Percentiles rank a stretch among this genome's conserved stretches.
Evolutionary conservation across 2,797 vertebrate species (phyloP).

Genomic region (Argentina silus): DNA sequence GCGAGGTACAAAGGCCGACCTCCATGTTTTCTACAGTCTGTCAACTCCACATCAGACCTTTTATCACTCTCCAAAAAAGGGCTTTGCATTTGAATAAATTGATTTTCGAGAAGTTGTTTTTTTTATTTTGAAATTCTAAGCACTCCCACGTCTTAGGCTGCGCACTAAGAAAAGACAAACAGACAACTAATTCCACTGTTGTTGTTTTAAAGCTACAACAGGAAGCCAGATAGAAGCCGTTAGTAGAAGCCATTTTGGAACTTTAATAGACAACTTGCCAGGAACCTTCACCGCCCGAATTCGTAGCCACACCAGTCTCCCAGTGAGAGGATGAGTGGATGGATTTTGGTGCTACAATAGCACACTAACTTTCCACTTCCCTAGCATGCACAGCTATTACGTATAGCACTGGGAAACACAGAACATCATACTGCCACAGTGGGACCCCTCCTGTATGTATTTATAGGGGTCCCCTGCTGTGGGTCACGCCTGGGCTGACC

Average conservation of each 20-base stretch:
- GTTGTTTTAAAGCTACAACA: constrained; percentile 26
- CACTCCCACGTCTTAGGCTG: background rate
- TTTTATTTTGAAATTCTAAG: constrained; percentile 19
- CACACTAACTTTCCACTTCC: constrained; percentile 61
- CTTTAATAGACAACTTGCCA: constrained; percentile 49
- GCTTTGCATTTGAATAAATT: constrained; percentile 51
- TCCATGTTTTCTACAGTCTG: constrained; percentile 67
- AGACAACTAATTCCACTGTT: background rate
- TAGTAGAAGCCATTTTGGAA: constrained; percentile 26
- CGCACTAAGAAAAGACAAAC: background rate
- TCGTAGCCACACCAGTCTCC: constrained; percentile 53
- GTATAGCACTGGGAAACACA: background rate
- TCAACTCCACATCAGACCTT: constrained; percentile 68
- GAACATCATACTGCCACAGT: background rate
- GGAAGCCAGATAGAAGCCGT: constrained; percentile 39
- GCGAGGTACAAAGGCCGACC: constrained; percentile 71
- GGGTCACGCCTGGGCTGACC: too few species aligned
- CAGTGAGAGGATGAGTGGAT: constrained; percentile 61
- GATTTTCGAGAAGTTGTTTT: constrained; percentile 44
- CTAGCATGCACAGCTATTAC: background rate
- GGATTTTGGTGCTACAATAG: constrained; percentile 66
- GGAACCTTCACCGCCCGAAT: constrained; percentile 34
- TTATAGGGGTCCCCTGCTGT: too few species aligned
- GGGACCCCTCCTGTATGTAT: too few species aligned
- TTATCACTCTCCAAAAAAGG: constrained; percentile 60